Percentiles rank a stretch among this genome's conserved stretches.
Conservation (phyloP, 1,140 invertebrate genomes). For the Lordiphosa mommai region DNA sequence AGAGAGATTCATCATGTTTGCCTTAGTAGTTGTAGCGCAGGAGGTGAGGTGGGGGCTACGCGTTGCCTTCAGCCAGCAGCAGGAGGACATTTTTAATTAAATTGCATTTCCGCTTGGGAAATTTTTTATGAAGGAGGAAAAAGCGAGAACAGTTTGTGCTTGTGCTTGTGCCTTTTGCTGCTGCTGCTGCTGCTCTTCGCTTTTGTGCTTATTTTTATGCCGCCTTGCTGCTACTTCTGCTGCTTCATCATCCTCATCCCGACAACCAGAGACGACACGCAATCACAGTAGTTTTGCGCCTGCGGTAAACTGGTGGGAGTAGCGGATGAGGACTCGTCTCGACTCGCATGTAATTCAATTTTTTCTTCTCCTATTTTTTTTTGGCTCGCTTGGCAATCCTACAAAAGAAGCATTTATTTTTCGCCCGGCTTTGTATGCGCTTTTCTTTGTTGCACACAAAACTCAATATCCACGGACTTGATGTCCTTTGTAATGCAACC, state of each 20-base stretch:
- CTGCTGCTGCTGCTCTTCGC: slow-evolving; percentile 13
- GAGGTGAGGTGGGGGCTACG: slow-evolving; percentile 3
- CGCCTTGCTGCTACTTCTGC: slow-evolving; percentile 15
- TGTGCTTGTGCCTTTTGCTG: slow-evolving; percentile 49
- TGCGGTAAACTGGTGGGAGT: slow-evolving; percentile 49
- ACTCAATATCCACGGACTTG: slow-evolving; percentile 69
- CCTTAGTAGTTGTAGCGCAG: slow-evolving; percentile 38
- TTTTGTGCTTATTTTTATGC: slow-evolving; percentile 68
- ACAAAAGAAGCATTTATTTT: slow-evolving; percentile 75
- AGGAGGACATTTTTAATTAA: slow-evolving; percentile 77
- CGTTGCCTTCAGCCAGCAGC: slow-evolving; percentile 38
- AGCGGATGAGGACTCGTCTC: slow-evolving; percentile 53
- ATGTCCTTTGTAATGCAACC: slow-evolving; percentile 76
- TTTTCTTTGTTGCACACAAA: slow-evolving; percentile 75
- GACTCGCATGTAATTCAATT: slow-evolving; percentile 74
- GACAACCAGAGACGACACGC: slow-evolving; percentile 29
- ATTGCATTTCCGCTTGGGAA: slow-evolving; percentile 77
- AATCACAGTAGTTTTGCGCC: slow-evolving; percentile 72
- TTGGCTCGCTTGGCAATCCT: slow-evolving; percentile 35
- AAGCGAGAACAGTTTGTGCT: slow-evolving; percentile 39
- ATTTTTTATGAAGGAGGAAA: slow-evolving; percentile 65
- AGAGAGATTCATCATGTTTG: slow-evolving; percentile 74
- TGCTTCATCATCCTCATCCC: slow-evolving; percentile 50
- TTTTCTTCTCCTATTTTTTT: slow-evolving; percentile 47
- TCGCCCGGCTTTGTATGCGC: slow-evolving; percentile 70